Evolutionary conservation across 2,113 vertebrate species (phyloP).

Genomic region (Caloenas nicobarica): DNA sequence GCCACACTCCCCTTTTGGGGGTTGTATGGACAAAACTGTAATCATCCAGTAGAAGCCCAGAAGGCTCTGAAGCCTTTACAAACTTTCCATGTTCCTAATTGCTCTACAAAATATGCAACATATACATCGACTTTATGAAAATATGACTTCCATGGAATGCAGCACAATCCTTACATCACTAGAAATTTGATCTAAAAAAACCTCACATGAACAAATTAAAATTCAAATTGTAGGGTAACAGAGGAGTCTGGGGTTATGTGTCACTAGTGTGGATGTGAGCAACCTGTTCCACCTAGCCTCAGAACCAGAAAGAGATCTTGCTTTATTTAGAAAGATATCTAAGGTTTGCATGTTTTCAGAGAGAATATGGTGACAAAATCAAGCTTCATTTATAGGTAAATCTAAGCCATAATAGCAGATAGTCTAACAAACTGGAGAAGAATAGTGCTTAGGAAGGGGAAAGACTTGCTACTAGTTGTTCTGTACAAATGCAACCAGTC

Average conservation of each 20-base stretch:
- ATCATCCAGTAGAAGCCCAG: neutral
- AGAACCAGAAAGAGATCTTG: neutral
- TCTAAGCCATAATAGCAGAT: neutral
- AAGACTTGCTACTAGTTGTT: neutral
- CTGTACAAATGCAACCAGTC: neutral
- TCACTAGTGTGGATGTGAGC: neutral
- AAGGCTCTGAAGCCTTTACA: neutral
- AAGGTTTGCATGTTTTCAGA: neutral
- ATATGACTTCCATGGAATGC: neutral
- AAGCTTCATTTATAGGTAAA: neutral
- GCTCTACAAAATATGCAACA: neutral
- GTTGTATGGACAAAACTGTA: neutral
- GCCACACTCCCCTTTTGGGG: neutral
- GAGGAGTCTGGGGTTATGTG: neutral
- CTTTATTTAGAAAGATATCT: neutral
- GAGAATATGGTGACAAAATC: neutral
- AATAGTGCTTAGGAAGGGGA: neutral
- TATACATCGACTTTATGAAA: neutral
- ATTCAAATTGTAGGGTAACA: neutral
- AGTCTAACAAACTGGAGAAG: neutral
- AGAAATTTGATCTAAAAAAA: neutral
- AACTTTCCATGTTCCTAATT: neutral
- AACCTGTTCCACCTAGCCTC: neutral
- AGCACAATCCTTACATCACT: neutral
- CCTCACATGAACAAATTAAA: neutral